Evolutionary conservation across 2,888 invertebrate species (phyloP).

Genomic region (Aphelenchoides bicaudatus): DNA sequence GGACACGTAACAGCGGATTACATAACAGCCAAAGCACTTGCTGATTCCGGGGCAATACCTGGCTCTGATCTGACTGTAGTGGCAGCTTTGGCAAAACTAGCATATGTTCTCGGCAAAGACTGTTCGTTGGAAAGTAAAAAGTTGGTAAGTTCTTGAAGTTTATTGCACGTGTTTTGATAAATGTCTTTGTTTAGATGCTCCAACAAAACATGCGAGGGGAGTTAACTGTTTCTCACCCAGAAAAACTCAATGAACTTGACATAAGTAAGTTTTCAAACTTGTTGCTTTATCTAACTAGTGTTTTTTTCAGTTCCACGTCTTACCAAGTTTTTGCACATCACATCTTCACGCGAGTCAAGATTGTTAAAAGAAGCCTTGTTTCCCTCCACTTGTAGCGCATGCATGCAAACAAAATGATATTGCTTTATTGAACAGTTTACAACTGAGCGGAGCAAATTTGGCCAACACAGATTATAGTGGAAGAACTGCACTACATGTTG

Average conservation of each 20-base stretch:
- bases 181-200: slow-evolving; percentile 69
- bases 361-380: slow-evolving; percentile 66
- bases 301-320: slow-evolving; percentile 50
- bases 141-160: slow-evolving; percentile 16
- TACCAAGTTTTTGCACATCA: slow-evolving; percentile 50
- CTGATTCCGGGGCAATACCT: slow-evolving; percentile 72
- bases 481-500: slow-evolving; percentile 77
- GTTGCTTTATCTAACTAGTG: not conserved
- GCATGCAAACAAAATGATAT: slow-evolving; percentile 65
- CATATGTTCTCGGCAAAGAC: slow-evolving; percentile 79
- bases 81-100: slow-evolving; percentile 83
- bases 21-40: slow-evolving; percentile 75
- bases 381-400: slow-evolving; percentile 71
- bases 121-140: slow-evolving; percentile 9
- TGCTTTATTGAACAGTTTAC: slow-evolving; percentile 48
- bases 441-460: slow-evolving; percentile 70
- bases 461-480: slow-evolving; percentile 73
- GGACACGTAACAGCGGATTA: slow-evolving; percentile 79
- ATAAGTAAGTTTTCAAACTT: slow-evolving; percentile 44
- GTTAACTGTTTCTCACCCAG: slow-evolving; percentile 66
- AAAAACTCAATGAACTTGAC: slow-evolving; percentile 48
- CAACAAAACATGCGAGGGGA: slow-evolving; percentile 75
- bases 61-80: slow-evolving; percentile 89
- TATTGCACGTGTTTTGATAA: slow-evolving; percentile 22
- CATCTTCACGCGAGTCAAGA: slow-evolving; percentile 49